Percentiles rank a stretch among this genome's conserved stretches.
Evolutionary conservation across 2,113 vertebrate genomes (phyloP).

Genomic region (Sceloporus tristichus): DNA sequence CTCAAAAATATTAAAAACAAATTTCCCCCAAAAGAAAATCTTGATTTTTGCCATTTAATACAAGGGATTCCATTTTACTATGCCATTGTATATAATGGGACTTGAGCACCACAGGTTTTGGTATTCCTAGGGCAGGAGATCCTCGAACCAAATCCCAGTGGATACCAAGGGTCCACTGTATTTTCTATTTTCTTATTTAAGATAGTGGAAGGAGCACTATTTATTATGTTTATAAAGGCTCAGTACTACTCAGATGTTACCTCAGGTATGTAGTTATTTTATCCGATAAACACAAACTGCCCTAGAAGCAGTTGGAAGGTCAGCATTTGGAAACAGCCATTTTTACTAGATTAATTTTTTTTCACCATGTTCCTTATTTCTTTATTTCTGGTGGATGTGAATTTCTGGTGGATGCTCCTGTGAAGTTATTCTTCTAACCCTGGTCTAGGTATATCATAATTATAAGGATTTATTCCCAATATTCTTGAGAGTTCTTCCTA

Average conservation of each 20-base stretch:
- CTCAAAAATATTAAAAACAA: too few relatives aligned
- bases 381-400: not conserved
- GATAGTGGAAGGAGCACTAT: not conserved
- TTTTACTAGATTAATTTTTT: not conserved
- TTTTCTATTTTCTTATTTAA: conserved; percentile 9
- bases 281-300: not conserved
- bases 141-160: too few relatives aligned
- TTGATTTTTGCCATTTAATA: too few relatives aligned
- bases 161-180: too few relatives aligned
- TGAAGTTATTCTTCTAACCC: not conserved
- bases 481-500: not conserved
- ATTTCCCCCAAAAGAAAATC: too few relatives aligned
- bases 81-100: too few relatives aligned
- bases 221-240: not conserved
- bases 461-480: not conserved
- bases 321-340: not conserved
- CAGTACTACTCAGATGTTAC: not conserved
- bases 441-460: not conserved
- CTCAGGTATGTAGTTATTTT: not conserved
- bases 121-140: too few relatives aligned
- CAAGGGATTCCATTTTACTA: too few relatives aligned
- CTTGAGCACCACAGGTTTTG: too few relatives aligned
- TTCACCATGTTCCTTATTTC: not conserved
- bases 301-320: not conserved
- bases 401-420: not conserved